Evolutionary conservation across 2,797 vertebrate genomes (phyloP), one percentile per base, ranked within the genome.

Genomic region (Buceros bicornis): DNA sequence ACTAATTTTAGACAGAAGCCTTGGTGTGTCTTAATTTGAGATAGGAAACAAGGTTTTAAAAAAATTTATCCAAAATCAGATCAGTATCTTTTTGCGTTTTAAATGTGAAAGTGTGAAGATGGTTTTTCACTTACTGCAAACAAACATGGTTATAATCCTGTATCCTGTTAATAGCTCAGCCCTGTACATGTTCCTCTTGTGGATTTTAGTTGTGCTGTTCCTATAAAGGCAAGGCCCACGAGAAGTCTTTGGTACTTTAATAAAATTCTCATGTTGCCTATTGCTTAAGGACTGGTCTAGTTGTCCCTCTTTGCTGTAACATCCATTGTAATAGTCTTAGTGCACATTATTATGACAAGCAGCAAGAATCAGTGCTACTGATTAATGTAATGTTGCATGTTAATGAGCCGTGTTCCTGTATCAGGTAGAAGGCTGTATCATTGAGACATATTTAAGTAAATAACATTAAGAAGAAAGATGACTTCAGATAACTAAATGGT

Each of bases 371-470:
- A 2, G 76, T 89, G 73, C 19, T 81, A 12, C 35, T 85, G 54
- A 42, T 94, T 88, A 88, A 92, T 78, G 67, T 87, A 71, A 81
- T 88, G 56, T 62, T 94, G 24, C 87, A 76, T 87, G 60, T 69
- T 94, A 86, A 91, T 88, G 72, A 96, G 51, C 62, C 57, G 5
- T 40, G 35, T 53, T 86, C 37, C 54, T 78, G 29, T 43, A 24
- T 71, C 13, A 0, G 28, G 47, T 51, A 62, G 67, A 60, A 87
- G n/a, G 69, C 70, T 86, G 28, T 78, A 81, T 95, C 85, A 87
- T 93, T 95, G 85, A 94, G 65, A 74, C 14, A 4, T 54, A 92
- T 81, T 91, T 86, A 92, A 96, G 94, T 93, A 95, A 96, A 93
- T 92, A 96, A 87, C 69, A 43, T 61, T 40, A 65, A 86, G 47